Conservation (phyloP, 2,888 invertebrate genomes). For the Craniophora ligustri region DNA sequence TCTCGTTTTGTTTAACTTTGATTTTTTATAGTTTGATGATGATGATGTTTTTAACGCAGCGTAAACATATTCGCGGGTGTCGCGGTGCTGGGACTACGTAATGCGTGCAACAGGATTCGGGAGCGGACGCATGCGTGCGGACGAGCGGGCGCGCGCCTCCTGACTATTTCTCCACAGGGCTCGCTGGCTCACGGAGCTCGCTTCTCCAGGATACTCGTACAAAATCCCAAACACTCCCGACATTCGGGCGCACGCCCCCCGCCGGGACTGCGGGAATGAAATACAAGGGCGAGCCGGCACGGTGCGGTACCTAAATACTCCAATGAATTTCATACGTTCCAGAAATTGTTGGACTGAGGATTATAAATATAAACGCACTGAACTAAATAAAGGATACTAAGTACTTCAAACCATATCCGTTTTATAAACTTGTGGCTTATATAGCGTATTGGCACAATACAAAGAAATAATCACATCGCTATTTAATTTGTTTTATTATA, state of each 20-base stretch:
- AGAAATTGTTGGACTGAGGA: conserved; percentile 32
- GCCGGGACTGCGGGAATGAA: conserved; percentile 57
- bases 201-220: conserved; percentile 59
- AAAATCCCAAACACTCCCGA: conserved; percentile 65
- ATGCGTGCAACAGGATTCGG: conserved; percentile 72
- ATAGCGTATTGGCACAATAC: not conserved
- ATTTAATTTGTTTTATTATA: too few relatives aligned
- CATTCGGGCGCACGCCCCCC: conserved; percentile 67
- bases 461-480: not conserved
- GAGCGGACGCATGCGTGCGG: conserved; percentile 79
- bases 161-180: conserved; percentile 69
- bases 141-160: conserved; percentile 71
- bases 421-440: too few relatives aligned
- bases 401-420: not conserved
- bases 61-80: conserved; percentile 42
- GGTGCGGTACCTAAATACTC: conserved; percentile 39
- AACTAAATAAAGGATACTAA: not conserved
- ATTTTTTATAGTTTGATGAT: conserved; percentile 3
- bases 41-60: conserved; percentile 28
- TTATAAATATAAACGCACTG: not conserved
- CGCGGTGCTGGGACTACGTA: conserved; percentile 43
- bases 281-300: conserved; percentile 43
- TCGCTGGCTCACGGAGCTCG: conserved; percentile 50
- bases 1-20: conserved; percentile 12
- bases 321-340: conserved; percentile 45